These are phyloP conservation scores for Polietes domitor DNA, from an alignment of 2,888 invertebrate genomes.

Conservation along the genomic window DNA sequence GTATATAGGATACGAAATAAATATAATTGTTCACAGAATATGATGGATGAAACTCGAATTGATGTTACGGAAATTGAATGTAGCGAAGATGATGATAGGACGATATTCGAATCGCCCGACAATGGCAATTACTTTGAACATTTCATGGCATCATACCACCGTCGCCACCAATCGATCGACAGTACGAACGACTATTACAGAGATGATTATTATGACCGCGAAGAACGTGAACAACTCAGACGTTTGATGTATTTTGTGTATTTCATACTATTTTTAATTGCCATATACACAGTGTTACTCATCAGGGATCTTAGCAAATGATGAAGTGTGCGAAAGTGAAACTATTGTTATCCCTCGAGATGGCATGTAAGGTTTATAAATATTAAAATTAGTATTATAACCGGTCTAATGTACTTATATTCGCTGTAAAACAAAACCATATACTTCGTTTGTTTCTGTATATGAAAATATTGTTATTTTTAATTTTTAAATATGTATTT, in stretches of 20 bases:
- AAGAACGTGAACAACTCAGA: background rate
- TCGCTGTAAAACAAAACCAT: no score
- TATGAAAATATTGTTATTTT: no score
- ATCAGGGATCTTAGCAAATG: background rate
- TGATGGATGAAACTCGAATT: background rate
- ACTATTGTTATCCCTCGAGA: no score
- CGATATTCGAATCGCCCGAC: background rate
- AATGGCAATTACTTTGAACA: background rate
- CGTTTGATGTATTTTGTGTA: constrained; percentile 5
- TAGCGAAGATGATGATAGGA: background rate
- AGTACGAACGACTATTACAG: background rate
- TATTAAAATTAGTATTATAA: no score
- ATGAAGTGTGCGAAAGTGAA: no score
- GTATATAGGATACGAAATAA: no score
- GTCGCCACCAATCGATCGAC: background rate
- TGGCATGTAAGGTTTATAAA: no score
- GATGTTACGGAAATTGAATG: background rate
- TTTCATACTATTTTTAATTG: background rate
- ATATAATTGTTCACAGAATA: background rate
- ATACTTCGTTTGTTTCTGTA: no score
- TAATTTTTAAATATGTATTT: no score
- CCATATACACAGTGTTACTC: background rate
- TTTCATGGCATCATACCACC: background rate
- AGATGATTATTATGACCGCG: background rate
- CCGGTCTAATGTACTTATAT: no score